Percentiles rank a stretch among this genome's conserved stretches.
phyloP scores from a whole-genome alignment of 1,140 invertebrate species.

The Plodia interpunctella region DNA sequence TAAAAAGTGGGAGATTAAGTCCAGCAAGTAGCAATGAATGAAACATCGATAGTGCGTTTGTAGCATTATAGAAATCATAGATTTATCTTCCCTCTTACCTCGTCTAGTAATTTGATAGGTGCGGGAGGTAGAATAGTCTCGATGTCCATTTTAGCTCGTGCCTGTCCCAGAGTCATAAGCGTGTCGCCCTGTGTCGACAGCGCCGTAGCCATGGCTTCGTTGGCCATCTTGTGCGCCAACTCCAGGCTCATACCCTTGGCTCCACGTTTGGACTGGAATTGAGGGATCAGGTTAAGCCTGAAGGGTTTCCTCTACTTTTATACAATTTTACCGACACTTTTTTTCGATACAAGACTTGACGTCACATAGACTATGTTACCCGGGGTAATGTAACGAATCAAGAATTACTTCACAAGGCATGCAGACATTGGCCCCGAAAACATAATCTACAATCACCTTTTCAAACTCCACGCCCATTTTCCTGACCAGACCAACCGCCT shows the following conservation, averaged over 20 bases:
- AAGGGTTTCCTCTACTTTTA: no score
- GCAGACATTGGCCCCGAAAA: no score
- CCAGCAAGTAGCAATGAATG: no score
- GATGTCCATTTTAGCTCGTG: constrained; percentile 52
- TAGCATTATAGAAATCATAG: no score
- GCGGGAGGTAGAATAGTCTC: constrained; percentile 53
- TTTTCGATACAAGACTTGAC: no score
- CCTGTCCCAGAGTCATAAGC: constrained; percentile 59
- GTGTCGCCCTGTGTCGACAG: constrained; percentile 51
- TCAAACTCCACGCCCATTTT: constrained; percentile 68
- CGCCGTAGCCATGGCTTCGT: constrained; percentile 47
- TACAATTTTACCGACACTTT: no score
- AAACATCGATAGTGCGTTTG: background rate
- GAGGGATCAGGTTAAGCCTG: no score
- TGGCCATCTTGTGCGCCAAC: constrained; percentile 43
- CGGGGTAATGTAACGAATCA: no score
- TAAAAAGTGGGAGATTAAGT: no score
- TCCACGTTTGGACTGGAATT: constrained; percentile 55
- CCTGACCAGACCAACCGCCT: constrained; percentile 47
- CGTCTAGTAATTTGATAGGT: constrained; percentile 50
- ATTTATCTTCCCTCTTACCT: constrained; percentile 29
- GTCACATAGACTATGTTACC: no score
- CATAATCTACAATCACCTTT: constrained; percentile 41
- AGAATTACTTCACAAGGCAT: no score
- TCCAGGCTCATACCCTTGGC: constrained; percentile 61